These are phyloP conservation scores for Dasyurus viverrinus DNA, from an alignment of 2,113 vertebrate species.

Conservation along the genomic window DNA sequence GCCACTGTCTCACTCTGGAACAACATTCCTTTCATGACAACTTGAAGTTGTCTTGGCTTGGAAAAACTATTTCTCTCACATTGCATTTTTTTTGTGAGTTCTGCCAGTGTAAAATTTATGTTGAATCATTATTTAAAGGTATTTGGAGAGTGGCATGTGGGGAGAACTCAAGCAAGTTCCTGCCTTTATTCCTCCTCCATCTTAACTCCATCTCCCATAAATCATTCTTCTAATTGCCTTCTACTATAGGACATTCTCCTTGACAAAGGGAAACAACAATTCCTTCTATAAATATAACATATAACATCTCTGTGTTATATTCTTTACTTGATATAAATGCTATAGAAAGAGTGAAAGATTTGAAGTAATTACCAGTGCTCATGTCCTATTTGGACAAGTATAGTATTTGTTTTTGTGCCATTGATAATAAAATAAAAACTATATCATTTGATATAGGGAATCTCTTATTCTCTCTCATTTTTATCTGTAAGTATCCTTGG, in stretches of 20 bases:
- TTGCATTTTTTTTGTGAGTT: no score
- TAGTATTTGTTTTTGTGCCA: not conserved
- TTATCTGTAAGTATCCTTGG: not conserved
- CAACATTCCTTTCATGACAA: no score
- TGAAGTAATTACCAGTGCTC: not conserved
- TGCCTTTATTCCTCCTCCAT: no score
- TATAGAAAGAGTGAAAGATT: not conserved
- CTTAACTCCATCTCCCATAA: no score
- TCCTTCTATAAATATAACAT: not conserved
- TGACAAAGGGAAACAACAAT: not conserved
- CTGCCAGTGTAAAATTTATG: no score
- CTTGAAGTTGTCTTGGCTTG: no score
- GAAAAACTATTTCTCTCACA: no score
- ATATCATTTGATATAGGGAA: not conserved
- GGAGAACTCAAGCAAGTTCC: no score
- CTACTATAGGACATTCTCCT: not conserved
- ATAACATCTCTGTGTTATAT: not conserved
- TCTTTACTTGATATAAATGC: not conserved
- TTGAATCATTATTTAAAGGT: no score
- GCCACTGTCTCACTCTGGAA: no score
- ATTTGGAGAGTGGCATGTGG: no score
- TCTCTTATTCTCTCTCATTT: not conserved
- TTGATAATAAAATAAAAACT: not conserved
- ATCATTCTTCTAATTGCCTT: not conserved
- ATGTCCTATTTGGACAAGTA: not conserved